Evolutionary conservation across 1,140 invertebrate species (phyloP).

Genomic region (Zaprionus kolodkinae): DNA sequence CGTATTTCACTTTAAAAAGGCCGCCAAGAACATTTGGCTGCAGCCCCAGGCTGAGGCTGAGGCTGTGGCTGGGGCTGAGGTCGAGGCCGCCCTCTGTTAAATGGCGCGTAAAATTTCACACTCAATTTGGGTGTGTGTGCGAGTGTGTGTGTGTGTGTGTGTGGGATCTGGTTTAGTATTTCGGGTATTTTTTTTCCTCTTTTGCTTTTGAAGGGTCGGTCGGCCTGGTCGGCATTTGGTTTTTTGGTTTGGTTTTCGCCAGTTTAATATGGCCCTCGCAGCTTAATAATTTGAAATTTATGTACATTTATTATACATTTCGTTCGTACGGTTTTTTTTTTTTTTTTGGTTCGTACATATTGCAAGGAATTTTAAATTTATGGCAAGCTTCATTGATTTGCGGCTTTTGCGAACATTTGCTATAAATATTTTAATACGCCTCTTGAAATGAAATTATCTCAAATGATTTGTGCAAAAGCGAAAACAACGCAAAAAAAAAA

Average conservation of each 20-base stretch:
- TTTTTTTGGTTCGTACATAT: constrained; percentile 12
- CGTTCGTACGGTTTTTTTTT: constrained; percentile 1
- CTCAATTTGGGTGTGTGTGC: constrained; percentile 62
- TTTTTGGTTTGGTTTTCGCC: constrained; percentile 31
- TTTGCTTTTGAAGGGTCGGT: constrained; percentile 21
- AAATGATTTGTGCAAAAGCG: constrained; percentile 4
- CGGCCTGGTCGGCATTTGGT: constrained; percentile 17
- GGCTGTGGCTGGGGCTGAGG: background rate
- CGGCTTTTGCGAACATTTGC: constrained; percentile 5
- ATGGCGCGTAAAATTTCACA: constrained; percentile 78
- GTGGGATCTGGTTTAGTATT: constrained; percentile 12
- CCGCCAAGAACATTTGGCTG: constrained; percentile 28
- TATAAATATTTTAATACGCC: constrained; percentile 30
- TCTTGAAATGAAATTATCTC: constrained; percentile 18
- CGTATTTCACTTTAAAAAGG: constrained; percentile 58
- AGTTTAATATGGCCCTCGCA: constrained; percentile 43
- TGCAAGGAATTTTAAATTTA: constrained; percentile 39
- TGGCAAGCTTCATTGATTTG: constrained; percentile 50
- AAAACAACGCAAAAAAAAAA: background rate
- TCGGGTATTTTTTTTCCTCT: background rate
- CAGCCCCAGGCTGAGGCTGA: background rate
- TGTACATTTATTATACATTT: constrained; percentile 59
- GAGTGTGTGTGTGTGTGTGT: constrained; percentile 20
- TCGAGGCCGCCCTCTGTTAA: constrained; percentile 50
- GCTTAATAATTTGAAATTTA: constrained; percentile 77